Evolutionary conservation across 2,797 vertebrate genomes (phyloP), one percentile per base, ranked within the genome.

Genomic region (Mallotus villosus): DNA sequence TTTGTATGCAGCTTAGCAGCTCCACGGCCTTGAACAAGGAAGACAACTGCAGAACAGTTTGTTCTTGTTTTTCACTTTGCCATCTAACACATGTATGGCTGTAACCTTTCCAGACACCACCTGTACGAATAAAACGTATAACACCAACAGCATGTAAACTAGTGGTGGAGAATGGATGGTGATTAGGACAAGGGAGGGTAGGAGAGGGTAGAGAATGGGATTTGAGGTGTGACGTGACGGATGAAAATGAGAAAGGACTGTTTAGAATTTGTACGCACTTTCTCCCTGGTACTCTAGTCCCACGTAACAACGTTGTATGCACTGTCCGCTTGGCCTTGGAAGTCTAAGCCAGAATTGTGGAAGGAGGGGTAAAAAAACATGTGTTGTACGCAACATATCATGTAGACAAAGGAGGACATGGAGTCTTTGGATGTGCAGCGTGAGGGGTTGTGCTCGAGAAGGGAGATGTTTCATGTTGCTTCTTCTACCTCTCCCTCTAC

Each of bases 401-500:
- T 22, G 9, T 21, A 59, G 57, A 12, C 57, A 59, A 14, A 60
- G 24, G 1, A 16, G 24, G 25, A 12, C 12, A 25, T 60, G 25
- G 5, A 32, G 60, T 16, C 24, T 27, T 62, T 17, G 25, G 19
- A n/a, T 7, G 11, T n/a, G 16, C 19, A 46, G 12, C 2, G 41
- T 12, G 41, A 46, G 41, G 41, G 41, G 9, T 12, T 2, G 34
- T 37, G 34, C 8, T 37, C 2, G 53, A 57, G 16, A 29, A 29
- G 27, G 27, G 27, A 29, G 27, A 29, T 29, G 7, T 34, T 34
- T 34, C 32, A 34, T 34, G 5, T 34, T 1, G 32, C 32, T 34
- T 34, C 34, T 32, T 64, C 70, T 78, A 68, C 32, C 53, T 53
- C 22, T 65, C 76, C 59, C 73, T 74, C 74, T 73, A 83, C 57